Base-by-base conservation (phyloP, 1,140 invertebrate species). In the Tetragonula clypearis region DNA sequence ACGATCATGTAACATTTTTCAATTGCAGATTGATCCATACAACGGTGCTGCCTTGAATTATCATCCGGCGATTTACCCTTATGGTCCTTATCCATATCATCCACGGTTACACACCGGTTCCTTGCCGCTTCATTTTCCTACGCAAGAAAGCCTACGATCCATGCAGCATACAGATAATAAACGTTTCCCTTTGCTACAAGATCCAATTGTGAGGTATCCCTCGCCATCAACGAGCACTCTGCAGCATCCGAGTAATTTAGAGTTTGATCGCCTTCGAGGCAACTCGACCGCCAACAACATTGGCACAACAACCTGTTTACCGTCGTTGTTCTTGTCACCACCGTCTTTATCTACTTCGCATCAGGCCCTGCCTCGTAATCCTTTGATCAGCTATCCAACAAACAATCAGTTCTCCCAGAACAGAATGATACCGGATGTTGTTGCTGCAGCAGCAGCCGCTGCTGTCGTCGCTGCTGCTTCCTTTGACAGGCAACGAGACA, bases 21-120 rank as follows among this genome's bases (percentile, higher is more conserved):
- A 19, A 79, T 89, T 89, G 17, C 77, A 94, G 93, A 87, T 93
- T 12, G 89, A 93, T 77, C 90, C 92, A 9, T 93, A 92, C 26
- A 62, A 72, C 3, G 49, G 73, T 9, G 35, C 88, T 14, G 60
- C 88, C 15, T 88, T 91, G 35, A 86, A 77, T 30, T 93, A 91
- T 60, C 89, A 91, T 55, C 65, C 92, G 55, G n/a, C 90, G 0
- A 56, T 90, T 4, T 90, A 62, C 58, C 86, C 89, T 0, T 90
- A 87, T 17, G 68, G 71, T 15, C 35, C 72, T 62, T 90, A 90
- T 21, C 60, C 86, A 0, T 90, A 87, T 68, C 77, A 90, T 1
- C 68, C 89, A n/a, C 88, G 88, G 0, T 58, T 90, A 23, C 86
- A 90, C n/a, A 69, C 88, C 1, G 14, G 53, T 35, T 26, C 77